Evolutionary conservation across 2,888 invertebrate species (phyloP).

Genomic region (Amphipoea lucens): DNA sequence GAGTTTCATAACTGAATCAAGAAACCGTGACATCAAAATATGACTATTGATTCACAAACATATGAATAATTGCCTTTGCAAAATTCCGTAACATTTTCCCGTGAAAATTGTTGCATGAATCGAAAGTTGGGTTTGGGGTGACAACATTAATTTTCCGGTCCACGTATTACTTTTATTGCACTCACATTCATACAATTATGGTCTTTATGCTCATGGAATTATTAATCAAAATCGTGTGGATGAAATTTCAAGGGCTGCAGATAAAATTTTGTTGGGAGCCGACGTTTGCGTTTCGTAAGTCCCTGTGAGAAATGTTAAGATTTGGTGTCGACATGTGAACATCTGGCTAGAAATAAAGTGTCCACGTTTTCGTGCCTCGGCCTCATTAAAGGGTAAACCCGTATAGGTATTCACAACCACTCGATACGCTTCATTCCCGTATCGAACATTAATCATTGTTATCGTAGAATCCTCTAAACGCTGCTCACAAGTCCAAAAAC

Average conservation of each 20-base stretch:
- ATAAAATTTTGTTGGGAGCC: conserved; percentile 58
- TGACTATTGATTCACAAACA: conserved; percentile 62
- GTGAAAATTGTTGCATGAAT: conserved; percentile 72
- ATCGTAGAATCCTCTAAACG: no score
- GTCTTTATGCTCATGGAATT: conserved; percentile 41
- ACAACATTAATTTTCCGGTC: conserved; percentile 79
- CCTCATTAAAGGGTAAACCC: conserved; percentile 45
- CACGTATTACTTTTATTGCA: conserved; percentile 58
- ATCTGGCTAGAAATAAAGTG: conserved; percentile 66
- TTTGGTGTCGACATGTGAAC: conserved; percentile 75
- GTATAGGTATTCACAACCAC: no score
- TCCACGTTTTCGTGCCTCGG: conserved; percentile 31
- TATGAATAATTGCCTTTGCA: conserved; percentile 58
- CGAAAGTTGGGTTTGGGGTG: conserved; percentile 73
- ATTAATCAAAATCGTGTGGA: conserved; percentile 59
- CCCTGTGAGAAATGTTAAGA: conserved; percentile 74
- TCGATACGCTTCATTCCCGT: no score
- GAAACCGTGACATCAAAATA: conserved; percentile 43
- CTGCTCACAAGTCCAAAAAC: no score
- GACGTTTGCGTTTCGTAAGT: conserved; percentile 72
- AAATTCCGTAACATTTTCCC: conserved; percentile 66
- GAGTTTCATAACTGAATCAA: conserved; percentile 18
- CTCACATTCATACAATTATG: conserved; percentile 21
- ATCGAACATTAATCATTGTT: no score
- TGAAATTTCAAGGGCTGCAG: conserved; percentile 39